Conservation (phyloP, 2,888 invertebrate genomes). For the Lysandra coridon region DNA sequence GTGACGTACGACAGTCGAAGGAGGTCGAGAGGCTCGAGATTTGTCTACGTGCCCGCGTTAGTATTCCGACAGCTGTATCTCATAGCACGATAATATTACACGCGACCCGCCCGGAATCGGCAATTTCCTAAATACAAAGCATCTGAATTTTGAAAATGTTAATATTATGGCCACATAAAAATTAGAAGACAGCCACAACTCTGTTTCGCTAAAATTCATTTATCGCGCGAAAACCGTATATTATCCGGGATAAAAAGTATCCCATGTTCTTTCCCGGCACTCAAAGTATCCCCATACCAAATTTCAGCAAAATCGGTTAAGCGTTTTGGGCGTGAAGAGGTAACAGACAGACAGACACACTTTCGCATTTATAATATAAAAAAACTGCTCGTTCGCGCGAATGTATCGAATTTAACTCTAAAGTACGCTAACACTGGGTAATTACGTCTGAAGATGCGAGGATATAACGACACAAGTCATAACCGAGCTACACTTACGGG, state of each 20-base stretch:
- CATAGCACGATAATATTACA: constrained; percentile 28
- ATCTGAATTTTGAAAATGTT: neutral
- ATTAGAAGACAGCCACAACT: no score
- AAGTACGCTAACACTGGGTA: neutral
- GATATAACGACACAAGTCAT: constrained; percentile 5
- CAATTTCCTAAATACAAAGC: neutral
- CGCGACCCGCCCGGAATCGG: neutral
- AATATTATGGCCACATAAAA: no score
- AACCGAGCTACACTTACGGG: constrained; percentile 9
- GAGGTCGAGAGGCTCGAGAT: constrained; percentile 30
- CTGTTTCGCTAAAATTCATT: no score
- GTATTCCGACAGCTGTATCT: constrained; percentile 27
- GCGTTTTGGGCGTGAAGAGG: no score
- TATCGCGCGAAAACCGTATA: no score
- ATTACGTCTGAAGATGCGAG: neutral
- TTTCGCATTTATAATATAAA: no score
- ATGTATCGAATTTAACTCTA: neutral
- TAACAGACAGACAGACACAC: no score
- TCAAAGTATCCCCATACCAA: no score
- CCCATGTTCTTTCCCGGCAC: no score
- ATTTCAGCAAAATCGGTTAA: no score
- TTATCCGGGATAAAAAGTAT: no score
- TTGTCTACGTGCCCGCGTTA: constrained; percentile 27
- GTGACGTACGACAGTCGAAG: constrained; percentile 22
- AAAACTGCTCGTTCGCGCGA: no score